Base-by-base conservation (phyloP, 2,888 invertebrate genomes). In the Agriotes lineatus region DNA sequence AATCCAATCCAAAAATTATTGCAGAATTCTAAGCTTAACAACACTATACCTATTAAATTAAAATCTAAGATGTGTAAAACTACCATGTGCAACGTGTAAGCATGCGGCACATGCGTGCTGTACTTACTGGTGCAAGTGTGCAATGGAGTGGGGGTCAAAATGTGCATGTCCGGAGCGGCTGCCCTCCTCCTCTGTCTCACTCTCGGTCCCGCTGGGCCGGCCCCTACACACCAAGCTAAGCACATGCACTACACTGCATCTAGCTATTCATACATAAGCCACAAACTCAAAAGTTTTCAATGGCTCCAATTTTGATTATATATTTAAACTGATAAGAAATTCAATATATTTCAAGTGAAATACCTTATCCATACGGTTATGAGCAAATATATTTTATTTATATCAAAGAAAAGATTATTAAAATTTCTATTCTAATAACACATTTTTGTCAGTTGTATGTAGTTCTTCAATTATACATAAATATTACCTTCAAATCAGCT, bases 171-270 rank as follows among this genome's bases (percentile, higher is more conserved):
- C 85, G 67, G 86, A 80, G 66, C 82, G 78, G 79, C 82, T 80
- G 80, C 88, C 85, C 78, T 90, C 90, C 77, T 91, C 92, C 85
- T 93, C 93, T 72, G 91, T 92, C 85, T 93, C 93, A 83, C 92
- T 92, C 87, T 92, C 89, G 83, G 90, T 91, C 83, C 91, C 88
- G 81, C 88, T 88, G 81, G 88, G 88, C 80, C 87, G 86, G 79
- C 83, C 81, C 84, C 84, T 85, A 87, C 83, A 83, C 87, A 85
- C 83, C 84, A 85, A 82, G 83, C 82, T 83, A 83, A 83, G 84
- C 83, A 83, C 83, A 83, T 83, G 83, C 83, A 84, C 82, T 81
- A 84, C 86, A 84, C 76, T 78, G 74, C 74, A 67, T 63, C 63
- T 69, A 69, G 33, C 61, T 56, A 56, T 19, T 56, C 16, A 16